phyloP scores from a whole-genome alignment of 64 coral and sea anemone genomes.

The Dendrophyllia cribrosa region DNA sequence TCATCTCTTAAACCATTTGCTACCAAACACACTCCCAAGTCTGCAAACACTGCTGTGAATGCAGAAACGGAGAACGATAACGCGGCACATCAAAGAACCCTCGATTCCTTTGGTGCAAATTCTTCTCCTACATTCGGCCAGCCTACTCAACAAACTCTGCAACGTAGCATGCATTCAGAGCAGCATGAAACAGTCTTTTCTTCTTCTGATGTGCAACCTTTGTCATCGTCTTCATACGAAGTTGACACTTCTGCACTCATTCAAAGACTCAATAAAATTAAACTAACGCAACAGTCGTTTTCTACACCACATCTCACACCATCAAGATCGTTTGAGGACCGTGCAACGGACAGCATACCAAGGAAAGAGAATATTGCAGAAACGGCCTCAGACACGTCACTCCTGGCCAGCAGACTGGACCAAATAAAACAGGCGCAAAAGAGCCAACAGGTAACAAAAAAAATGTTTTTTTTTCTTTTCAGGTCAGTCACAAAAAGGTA shows the following conservation, averaged over 20 bases:
- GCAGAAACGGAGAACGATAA: neutral
- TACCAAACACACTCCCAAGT: neutral
- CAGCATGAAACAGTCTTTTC: neutral
- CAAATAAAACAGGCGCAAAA: conserved; percentile 62
- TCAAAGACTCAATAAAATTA: conserved; percentile 68
- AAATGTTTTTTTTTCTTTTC: neutral
- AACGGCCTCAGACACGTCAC: neutral
- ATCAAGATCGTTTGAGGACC: neutral
- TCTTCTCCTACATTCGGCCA: neutral
- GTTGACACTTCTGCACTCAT: conserved; percentile 59
- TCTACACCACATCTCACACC: neutral
- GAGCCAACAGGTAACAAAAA: conserved; percentile 41
- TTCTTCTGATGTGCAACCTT: neutral
- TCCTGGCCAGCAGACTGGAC: conserved; percentile 26
- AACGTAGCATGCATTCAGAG: neutral
- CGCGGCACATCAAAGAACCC: neutral
- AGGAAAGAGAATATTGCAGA: neutral
- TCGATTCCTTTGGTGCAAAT: neutral
- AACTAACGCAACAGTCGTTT: conserved; percentile 48
- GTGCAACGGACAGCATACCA: neutral
- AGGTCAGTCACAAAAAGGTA: neutral
- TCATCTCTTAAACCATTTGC: neutral
- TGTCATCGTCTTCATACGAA: neutral
- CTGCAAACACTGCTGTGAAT: neutral
- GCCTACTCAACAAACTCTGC: neutral